Conservation (phyloP, 2,888 invertebrate genomes). For the Pedicia rivosa region DNA sequence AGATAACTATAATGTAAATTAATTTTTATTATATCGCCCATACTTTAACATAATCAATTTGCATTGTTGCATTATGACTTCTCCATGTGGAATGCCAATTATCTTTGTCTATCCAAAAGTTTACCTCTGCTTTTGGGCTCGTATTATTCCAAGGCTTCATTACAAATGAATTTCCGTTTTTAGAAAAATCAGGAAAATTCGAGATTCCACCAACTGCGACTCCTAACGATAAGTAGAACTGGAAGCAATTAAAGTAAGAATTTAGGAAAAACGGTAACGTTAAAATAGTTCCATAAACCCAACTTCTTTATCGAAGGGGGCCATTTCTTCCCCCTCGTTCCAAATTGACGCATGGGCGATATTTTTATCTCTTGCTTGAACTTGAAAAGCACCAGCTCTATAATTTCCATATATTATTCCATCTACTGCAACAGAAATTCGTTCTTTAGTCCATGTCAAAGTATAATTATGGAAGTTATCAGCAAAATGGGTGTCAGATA, state of each 20-base stretch:
- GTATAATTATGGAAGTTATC: constrained; percentile 51
- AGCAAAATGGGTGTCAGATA: constrained; percentile 30
- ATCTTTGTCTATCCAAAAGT: constrained; percentile 49
- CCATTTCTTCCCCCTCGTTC: constrained; percentile 39
- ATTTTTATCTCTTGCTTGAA: constrained; percentile 19
- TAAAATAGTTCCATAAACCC: too few relatives aligned
- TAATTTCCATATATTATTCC: constrained; percentile 35
- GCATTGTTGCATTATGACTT: constrained; percentile 28
- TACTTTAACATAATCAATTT: constrained; percentile 24
- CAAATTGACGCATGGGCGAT: constrained; percentile 34
- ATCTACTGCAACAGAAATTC: constrained; percentile 32
- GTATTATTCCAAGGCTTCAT: constrained; percentile 60
- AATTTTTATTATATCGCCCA: constrained; percentile 18
- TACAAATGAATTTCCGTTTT: constrained; percentile 10
- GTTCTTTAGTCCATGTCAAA: constrained; percentile 40
- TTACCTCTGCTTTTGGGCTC: constrained; percentile 45
- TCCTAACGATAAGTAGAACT: constrained; percentile 63
- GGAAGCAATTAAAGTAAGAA: too few relatives aligned
- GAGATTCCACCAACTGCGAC: constrained; percentile 62
- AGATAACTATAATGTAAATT: too few relatives aligned
- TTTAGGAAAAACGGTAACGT: too few relatives aligned
- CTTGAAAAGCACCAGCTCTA: constrained; percentile 17
- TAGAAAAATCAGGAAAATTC: constrained; percentile 44
- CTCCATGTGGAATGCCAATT: constrained; percentile 56
- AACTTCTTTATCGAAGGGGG: constrained; percentile 63